Conservation (phyloP, 1,140 invertebrate genomes). For the Drosophila virilis region DNA sequence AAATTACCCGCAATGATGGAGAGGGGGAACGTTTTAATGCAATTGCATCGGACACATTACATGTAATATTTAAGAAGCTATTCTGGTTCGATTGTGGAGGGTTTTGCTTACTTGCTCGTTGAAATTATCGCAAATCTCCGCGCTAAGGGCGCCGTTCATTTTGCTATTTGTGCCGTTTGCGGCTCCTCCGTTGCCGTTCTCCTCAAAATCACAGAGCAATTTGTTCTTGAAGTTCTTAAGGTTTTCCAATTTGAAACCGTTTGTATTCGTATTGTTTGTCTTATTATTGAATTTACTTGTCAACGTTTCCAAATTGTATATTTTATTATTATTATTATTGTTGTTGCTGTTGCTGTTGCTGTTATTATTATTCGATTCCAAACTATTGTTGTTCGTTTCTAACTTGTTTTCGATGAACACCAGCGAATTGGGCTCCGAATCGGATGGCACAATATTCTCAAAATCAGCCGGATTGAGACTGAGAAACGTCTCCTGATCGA, state of each 20-base stretch:
- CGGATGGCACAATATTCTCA: slow-evolving; percentile 83
- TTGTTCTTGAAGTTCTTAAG: slow-evolving; percentile 84
- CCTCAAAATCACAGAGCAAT: slow-evolving; percentile 82
- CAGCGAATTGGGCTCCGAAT: slow-evolving; percentile 76
- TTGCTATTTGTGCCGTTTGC: slow-evolving; percentile 54
- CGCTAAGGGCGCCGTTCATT: slow-evolving; percentile 79
- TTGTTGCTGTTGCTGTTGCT: slow-evolving; percentile 47
- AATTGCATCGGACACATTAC: slow-evolving; percentile 8
- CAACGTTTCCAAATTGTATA: slow-evolving; percentile 74
- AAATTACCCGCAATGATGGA: slow-evolving; percentile 1
- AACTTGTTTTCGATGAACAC: slow-evolving; percentile 81
- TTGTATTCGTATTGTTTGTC: slow-evolving; percentile 82
- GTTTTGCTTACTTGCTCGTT: slow-evolving; percentile 83
- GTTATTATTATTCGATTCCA: slow-evolving; percentile 64
- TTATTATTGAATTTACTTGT: slow-evolving; percentile 82
- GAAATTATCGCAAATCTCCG: slow-evolving; percentile 83
- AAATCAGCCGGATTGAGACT: slow-evolving; percentile 83
- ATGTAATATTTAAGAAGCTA: slow-evolving; percentile 25
- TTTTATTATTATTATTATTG: slow-evolving; percentile 62
- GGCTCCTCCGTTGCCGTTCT: slow-evolving; percentile 40
- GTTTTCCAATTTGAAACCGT: slow-evolving; percentile 83
- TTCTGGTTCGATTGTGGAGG: neutral
- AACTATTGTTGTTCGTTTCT: slow-evolving; percentile 65
- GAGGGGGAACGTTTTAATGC: neutral
- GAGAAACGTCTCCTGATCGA: slow-evolving; percentile 83